These are phyloP conservation scores for Pelecanus crispus DNA, from an alignment of 2,113 vertebrate genomes.

Conservation along the genomic window DNA sequence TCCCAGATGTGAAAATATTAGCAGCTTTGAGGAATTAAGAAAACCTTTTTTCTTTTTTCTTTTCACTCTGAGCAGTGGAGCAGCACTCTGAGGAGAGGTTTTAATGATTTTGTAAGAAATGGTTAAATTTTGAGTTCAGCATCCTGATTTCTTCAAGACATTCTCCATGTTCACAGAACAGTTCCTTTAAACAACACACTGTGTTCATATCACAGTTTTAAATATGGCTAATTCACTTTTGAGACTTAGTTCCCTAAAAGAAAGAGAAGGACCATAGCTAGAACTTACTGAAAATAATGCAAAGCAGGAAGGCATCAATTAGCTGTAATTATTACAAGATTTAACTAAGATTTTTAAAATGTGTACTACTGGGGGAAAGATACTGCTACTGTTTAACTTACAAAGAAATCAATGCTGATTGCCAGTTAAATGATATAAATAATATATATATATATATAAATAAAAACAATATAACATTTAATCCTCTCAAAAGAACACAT, in stretches of 20 bases:
- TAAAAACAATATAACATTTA: background rate
- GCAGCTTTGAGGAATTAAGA: background rate
- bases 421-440: too few relatives aligned
- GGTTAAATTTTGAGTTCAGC: background rate
- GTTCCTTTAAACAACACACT: background rate
- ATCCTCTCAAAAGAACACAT: background rate
- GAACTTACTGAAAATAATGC: background rate
- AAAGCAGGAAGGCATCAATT: background rate
- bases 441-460: too few relatives aligned
- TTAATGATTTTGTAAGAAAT: background rate
- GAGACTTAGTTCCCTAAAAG: background rate
- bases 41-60: background rate
- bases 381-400: background rate
- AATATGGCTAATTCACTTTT: background rate
- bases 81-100: background rate
- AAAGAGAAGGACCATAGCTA: background rate
- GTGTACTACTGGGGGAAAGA: background rate
- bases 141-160: background rate
- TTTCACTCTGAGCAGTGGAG: background rate
- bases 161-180: accelerated
- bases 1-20: background rate
- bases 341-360: background rate
- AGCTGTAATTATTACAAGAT: background rate
- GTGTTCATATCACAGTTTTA: background rate
- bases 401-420: background rate